Evolutionary conservation across 1,140 invertebrate species (phyloP), one percentile per base, ranked within the genome.

Genomic region (Drosophila auraria): DNA sequence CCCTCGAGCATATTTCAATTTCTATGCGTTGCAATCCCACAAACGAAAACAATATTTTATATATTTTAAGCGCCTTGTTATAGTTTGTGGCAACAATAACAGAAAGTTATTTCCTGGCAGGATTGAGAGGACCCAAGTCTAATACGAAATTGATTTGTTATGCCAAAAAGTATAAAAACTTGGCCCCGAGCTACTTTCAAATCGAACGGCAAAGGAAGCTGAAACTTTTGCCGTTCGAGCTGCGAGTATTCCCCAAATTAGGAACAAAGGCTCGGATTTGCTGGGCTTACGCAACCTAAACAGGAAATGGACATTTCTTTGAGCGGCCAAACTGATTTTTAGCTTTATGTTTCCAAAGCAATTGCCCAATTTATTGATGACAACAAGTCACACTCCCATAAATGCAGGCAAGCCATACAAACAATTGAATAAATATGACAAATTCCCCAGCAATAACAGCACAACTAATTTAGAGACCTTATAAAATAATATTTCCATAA

Each of bases 121-220:
- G 71, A 61, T 80, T 65, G 57, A 42, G 63, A n/a, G 49, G 69
- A 76, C 59, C 74, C 47, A 49, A 61, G 44, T 54, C 58, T 83
- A 83, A 75, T 79, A 61, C 74, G 58, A 83, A 83, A 81, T 84
- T 84, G 82, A 84, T 84, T 83, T 83, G 77, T 78, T 81, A 78
- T 78, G 82, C 64, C 72, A 68, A 45, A 63, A 66, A 84, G 57
- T 84, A 77, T 60, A 61, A 73, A 61, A 74, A 73, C 69, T 73
- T 74, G 71, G 53, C 78, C 78, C 66, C 59, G 12, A 57, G 82
- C 62, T 44, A 30, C 40, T 59, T 30, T 71, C 47, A 54, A 49
- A 60, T 73, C 68, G 71, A 70, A 61, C 42, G 62, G 51, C 68
- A 71, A 71, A 76, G 47, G 72, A 64, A 53, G 49, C 30, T 44